Percentiles rank a stretch among this genome's conserved stretches.
phyloP scores from a whole-genome alignment of 1,140 invertebrate species.

The Tyrophagus putrescentiae region DNA sequence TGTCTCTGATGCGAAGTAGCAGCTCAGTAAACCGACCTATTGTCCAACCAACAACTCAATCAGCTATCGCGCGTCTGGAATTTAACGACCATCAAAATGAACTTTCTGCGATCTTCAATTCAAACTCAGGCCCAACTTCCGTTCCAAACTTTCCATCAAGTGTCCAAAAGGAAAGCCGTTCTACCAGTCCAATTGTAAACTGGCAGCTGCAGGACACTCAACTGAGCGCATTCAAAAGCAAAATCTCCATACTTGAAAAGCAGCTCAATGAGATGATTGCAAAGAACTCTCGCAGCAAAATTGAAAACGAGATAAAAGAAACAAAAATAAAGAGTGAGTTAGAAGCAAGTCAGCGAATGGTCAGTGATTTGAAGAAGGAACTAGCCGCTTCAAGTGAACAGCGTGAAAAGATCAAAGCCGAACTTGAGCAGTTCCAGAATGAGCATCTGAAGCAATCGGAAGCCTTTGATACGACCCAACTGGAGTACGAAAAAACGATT shows the following conservation, averaged over 20 bases:
- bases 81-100: neutral
- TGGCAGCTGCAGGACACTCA: conserved; percentile 13
- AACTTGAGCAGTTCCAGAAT: neutral
- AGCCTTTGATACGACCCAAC: neutral
- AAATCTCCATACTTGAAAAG: neutral
- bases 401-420: neutral
- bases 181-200: conserved; percentile 4
- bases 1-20: neutral
- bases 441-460: neutral
- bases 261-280: neutral
- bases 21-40: too few relatives aligned
- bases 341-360: neutral
- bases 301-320: conserved; percentile 7
- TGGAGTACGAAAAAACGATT: conserved; percentile 1
- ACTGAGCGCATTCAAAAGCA: neutral
- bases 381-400: neutral
- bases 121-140: too few relatives aligned
- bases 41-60: too few relatives aligned
- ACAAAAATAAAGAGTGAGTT: conserved; percentile 10
- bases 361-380: neutral
- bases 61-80: neutral
- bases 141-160: too few relatives aligned
- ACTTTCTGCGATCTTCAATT: too few relatives aligned
- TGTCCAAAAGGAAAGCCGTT: too few relatives aligned
- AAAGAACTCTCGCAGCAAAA: neutral